Percentiles rank a stretch among this genome's conserved stretches.
phyloP scores from a whole-genome alignment of 2,888 invertebrate genomes.

The Mythimna vitellina region DNA sequence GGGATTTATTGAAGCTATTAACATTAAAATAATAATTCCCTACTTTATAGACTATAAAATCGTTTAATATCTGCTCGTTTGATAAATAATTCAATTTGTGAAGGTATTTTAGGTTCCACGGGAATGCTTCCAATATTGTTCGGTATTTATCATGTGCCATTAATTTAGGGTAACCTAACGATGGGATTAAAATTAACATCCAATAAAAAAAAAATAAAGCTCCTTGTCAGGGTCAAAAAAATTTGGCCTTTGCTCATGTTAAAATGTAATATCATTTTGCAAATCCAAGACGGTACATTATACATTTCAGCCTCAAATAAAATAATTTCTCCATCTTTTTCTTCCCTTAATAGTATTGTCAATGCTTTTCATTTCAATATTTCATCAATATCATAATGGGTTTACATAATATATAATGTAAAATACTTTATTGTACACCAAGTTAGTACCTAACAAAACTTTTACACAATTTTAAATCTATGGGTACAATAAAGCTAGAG shows the following conservation, averaged over 20 bases:
- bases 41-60: constrained; percentile 86
- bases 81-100: constrained; percentile 85
- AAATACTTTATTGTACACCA: too few species aligned
- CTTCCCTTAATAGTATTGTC: too few species aligned
- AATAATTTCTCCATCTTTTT: too few species aligned
- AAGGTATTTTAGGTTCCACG: constrained; percentile 64
- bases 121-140: constrained; percentile 55
- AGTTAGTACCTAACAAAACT: too few species aligned
- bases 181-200: constrained; percentile 13
- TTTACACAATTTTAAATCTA: too few species aligned
- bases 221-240: neutral
- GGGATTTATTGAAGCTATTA: constrained; percentile 85
- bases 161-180: constrained; percentile 58
- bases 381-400: too few species aligned
- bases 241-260: neutral
- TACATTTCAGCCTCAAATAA: too few species aligned
- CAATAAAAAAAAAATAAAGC: constrained; percentile 7
- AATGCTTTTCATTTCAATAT: too few species aligned
- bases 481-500: too few species aligned
- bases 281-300: too few species aligned
- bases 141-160: constrained; percentile 46
- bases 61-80: constrained; percentile 84
- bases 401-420: too few species aligned
- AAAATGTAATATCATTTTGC: too few species aligned
- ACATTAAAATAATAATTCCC: constrained; percentile 87